Evolutionary conservation across 1,140 invertebrate genomes (phyloP), one percentile per base, ranked within the genome.

Genomic region (Helicoverpa armigera): DNA sequence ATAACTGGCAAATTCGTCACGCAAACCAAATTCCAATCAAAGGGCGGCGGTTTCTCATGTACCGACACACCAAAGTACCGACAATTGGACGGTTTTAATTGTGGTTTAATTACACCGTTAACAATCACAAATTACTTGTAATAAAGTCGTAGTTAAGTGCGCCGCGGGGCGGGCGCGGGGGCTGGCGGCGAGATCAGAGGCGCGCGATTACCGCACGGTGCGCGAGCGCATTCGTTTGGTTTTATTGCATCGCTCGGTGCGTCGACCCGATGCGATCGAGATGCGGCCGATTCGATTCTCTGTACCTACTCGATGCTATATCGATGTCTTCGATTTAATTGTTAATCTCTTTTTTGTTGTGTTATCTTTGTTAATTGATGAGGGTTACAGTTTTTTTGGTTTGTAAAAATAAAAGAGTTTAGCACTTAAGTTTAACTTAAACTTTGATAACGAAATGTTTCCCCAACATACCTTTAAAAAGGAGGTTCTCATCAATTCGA

Each of bases 111-210:
- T 85, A 73, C 75, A 51, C 48, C 65, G 82, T 79, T 83, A 85
- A 84, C 82, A 82, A 80, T 83, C 82, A 84, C 81, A 84, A 85
- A 87, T 87, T 84, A 79, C 81, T 23, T 35, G 83, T 82, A 83
- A 87, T 87, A 84, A 85, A 85, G 83, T 83, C 51, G 77, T 83
- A 81, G 56, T 80, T 80, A 79, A 73, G 48, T 70, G 75, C 74
- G 60, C n/a, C 4, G 67, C 16, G 56, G 63, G 11, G 82, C 4
- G 53, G 51, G 18, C 58, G 10, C 11, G 50, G 54, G 65, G 18
- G 50, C 48, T 5, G 73, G 61, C 86, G 86, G 87, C 79, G 75
- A 83, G 83, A 88, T 88, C 87, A 88, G 86, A 88, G 82, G 43
- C 48, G 54, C 43, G 72, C 84, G 87, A 86, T 86, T 84, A 83